Evolutionary conservation across 2,888 invertebrate genomes (phyloP), one percentile per base, ranked within the genome.

Genomic region (Seira sanloemensis): DNA sequence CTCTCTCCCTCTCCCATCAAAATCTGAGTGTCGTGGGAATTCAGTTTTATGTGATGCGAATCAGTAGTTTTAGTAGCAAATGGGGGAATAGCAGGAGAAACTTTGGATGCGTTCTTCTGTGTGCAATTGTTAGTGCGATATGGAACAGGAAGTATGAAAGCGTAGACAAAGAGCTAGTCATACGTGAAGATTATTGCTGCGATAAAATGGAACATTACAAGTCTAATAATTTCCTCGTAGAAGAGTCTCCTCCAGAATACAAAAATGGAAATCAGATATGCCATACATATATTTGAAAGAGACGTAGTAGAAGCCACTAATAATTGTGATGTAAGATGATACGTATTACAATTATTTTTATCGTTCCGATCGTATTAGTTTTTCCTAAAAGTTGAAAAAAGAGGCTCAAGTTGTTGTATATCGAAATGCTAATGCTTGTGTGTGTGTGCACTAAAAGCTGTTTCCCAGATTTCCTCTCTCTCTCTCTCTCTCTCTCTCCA

Each of bases 11-110:
- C 50, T 24, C 37, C 46, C 9, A 21, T 46, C 46, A 2, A 46
- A 27, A 7, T 46, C 73, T 1, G 2, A 54, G 73, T 50, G 75
- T 71, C 81, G 75, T 81, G 81, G 81, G 81, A 81, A 81, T 81
- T 81, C 27, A 16, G 19, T 81, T 27, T 79, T 19, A 74, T 80
- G 74, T 74, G 67, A 68, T 66, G 73, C 50, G 79, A 79, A 37
- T 37, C 37, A 37, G 5, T 37, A 37, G 37, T 37, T 37, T 37
- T 37, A 37, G 5, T 37, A 37, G 37, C 37, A 37, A 37, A 37
- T 37, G 37, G 37, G 37, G 37, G 12, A 37, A 37, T 37, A 37
- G 12, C 37, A 37, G 12, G 37, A 37, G 37, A 7, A 37, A 37
- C 37, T 37, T 37, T 37, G 37, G 37, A 37, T 37, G 5, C 12